phyloP scores from a whole-genome alignment of 2,113 vertebrate genomes.

The Heloderma charlesbogerti region DNA sequence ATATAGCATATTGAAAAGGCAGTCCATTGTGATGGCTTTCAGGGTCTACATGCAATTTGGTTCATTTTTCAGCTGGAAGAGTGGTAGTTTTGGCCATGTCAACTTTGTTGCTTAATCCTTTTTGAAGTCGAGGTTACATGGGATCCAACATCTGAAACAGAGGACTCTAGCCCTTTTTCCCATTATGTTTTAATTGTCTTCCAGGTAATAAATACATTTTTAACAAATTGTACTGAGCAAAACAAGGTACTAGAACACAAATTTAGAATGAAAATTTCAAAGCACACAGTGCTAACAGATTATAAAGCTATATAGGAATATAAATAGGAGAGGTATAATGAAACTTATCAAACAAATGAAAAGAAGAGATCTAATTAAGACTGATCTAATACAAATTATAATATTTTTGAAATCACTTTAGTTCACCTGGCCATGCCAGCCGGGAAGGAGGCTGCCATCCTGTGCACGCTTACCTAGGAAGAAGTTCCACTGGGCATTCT shows the following conservation, averaged over 20 bases:
- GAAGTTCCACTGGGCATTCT: no score
- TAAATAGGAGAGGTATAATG: not conserved
- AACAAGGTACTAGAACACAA: not conserved
- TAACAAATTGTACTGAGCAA: no score
- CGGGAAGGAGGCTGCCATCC: not conserved
- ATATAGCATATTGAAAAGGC: not conserved
- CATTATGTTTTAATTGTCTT: no score
- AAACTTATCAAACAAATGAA: not conserved
- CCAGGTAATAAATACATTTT: no score
- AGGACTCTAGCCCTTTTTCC: not conserved
- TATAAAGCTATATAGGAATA: not conserved
- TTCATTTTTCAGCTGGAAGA: rapidly evolving
- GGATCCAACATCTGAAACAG: no score
- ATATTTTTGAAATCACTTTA: not conserved
- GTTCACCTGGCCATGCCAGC: not conserved
- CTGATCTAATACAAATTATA: not conserved
- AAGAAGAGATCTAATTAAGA: not conserved
- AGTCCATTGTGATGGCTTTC: rapidly evolving
- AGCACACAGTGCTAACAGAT: not conserved
- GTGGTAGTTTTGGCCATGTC: not conserved
- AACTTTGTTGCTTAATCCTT: not conserved
- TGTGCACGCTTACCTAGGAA: no score
- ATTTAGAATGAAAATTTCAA: not conserved
- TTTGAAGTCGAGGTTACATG: not conserved
- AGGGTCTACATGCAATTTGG: rapidly evolving